Base-by-base conservation (phyloP, 2,797 vertebrate genomes). In the Myripristis murdjan region DNA sequence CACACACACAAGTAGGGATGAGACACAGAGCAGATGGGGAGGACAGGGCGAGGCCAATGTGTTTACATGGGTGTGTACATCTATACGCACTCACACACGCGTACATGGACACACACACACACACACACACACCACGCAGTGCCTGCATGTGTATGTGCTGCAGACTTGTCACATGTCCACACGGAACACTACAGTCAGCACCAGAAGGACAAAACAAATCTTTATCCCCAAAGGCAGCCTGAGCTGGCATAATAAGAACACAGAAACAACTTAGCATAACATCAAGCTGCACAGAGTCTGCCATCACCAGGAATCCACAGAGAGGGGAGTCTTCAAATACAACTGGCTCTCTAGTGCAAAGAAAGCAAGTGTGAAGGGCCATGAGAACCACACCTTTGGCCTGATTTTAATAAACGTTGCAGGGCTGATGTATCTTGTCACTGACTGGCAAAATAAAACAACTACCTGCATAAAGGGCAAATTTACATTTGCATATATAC, bases 1-100 rank as follows among this genome's bases (percentile, higher is more conserved):
- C 35, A 75, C 63, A 70, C 64, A 83, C 48, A 82, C 10, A 70
- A n/a, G 83, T 14, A 82, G 46, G 31, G 73, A 89, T 84, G 79
- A 90, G 76, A 84, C 64, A 74, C 56, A 46, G 64, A 82, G 77
- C 84, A 86, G 80, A 91, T 87, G 87, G 85, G 82, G 69, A 81
- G 70, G 82, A 89, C 85, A 77, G 81, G 65, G 70, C 5, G 48
- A 84, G 74, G 70, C 63, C 41, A 55, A 35, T 65, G 67, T 57
- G 41, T 77, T 55, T 64, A 70, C 62, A 79, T 62, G 65, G 3
- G 26, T 52, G 63, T 5, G 1, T 51, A 15, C 31, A 49, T 22
- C 62, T 11, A 60, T 23, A 33, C 58, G 47, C 55, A 59, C 39
- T 43, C 14, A 44, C 58, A 47, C 37, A 33, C 56, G 64, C 43